Percentiles rank a stretch among this genome's conserved stretches.
Evolutionary conservation across 1,140 invertebrate genomes (phyloP).

Genomic region (Drosophila funebris): DNA sequence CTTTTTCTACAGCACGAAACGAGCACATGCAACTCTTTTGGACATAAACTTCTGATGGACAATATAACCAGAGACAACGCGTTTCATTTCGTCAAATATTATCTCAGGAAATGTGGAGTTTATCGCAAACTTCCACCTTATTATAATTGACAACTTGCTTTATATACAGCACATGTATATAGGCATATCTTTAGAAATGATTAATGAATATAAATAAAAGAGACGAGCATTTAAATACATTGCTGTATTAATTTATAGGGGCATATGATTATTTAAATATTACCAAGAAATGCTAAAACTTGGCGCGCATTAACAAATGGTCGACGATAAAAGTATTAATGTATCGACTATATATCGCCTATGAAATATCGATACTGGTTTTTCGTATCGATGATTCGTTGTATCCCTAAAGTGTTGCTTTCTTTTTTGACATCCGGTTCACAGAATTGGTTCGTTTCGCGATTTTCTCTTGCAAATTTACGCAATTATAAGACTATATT

Average conservation of each 20-base stretch:
- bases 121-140: too few species aligned
- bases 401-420: conserved; percentile 40
- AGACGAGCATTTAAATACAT: too few species aligned
- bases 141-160: too few species aligned
- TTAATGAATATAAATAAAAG: too few species aligned
- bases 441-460: conserved; percentile 73
- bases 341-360: not conserved
- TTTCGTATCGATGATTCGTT: not conserved
- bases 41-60: not conserved
- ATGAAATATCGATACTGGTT: conserved; percentile 1
- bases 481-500: conserved; percentile 22
- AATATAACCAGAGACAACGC: not conserved
- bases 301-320: not conserved
- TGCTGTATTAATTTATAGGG: too few species aligned
- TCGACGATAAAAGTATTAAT: not conserved
- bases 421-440: conserved; percentile 82
- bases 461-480: conserved; percentile 36
- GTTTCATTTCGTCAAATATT: not conserved
- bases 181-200: too few species aligned
- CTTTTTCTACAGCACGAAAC: not conserved
- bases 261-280: too few species aligned
- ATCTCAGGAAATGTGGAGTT: not conserved
- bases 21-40: not conserved
- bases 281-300: not conserved
- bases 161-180: too few species aligned